Evolutionary conservation across 1,140 invertebrate species (phyloP).

Genomic region (Drosophila orena): DNA sequence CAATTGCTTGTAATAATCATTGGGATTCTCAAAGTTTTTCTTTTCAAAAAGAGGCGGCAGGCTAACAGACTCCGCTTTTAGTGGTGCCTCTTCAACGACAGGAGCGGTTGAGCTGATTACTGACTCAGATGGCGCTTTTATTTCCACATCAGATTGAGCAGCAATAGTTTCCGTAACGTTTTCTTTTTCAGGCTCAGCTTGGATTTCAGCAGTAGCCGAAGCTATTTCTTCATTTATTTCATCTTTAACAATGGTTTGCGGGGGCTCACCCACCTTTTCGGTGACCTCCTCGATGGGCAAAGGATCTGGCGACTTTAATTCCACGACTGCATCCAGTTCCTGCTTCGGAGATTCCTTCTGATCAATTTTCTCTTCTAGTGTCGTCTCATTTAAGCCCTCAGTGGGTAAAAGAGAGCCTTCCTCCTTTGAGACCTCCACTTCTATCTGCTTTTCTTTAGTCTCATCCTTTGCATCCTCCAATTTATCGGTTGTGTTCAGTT

Average conservation of each 20-base stretch:
- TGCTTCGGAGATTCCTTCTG: neutral
- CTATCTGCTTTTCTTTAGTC: neutral
- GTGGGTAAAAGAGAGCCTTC: neutral
- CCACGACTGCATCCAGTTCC: neutral
- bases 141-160: conserved; percentile 3
- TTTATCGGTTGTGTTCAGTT: conserved; percentile 4
- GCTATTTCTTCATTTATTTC: neutral
- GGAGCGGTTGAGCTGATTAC: neutral
- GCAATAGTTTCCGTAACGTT: neutral
- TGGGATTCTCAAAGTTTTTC: conserved; percentile 53
- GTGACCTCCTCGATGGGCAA: neutral
- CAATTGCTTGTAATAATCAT: conserved; percentile 60
- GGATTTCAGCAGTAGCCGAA: neutral
- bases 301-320: conserved; percentile 3
- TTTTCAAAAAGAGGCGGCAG: conserved; percentile 60
- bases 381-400: neutral
- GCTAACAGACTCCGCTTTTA: conserved; percentile 6
- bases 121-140: neutral
- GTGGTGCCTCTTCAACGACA: neutral
- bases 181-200: conserved; percentile 2
- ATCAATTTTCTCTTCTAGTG: neutral
- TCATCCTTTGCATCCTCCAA: conserved; percentile 1
- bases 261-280: neutral
- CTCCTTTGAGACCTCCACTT: neutral
- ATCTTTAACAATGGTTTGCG: neutral